These are phyloP conservation scores for Parnassius mnemosyne DNA, from an alignment of 2,888 invertebrate species.

Conservation along the genomic window DNA sequence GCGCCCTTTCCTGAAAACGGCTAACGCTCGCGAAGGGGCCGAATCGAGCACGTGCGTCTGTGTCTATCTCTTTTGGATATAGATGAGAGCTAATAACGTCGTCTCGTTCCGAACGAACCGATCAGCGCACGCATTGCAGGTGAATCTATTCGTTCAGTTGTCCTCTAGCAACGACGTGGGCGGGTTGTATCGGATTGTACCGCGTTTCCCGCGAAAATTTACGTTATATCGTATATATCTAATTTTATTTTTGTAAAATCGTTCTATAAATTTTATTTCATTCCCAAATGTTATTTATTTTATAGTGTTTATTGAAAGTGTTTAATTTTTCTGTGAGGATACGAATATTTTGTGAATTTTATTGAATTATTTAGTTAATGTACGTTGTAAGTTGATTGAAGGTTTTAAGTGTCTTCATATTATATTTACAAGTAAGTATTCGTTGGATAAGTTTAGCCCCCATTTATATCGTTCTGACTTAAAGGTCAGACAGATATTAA, in stretches of 20 bases:
- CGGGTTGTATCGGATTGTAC: constrained; percentile 46
- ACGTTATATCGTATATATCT: constrained; percentile 41
- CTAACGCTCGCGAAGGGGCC: constrained; percentile 56
- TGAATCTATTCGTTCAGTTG: constrained; percentile 65
- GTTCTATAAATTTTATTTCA: background rate
- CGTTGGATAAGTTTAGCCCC: background rate
- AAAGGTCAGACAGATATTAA: no score
- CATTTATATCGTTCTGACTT: background rate
- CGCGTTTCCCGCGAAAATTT: constrained; percentile 74
- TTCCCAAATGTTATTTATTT: constrained; percentile 2
- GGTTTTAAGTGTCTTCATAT: constrained; percentile 5
- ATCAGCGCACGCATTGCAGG: constrained; percentile 79
- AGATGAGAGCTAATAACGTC: constrained; percentile 29
- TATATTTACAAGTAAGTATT: constrained; percentile 24
- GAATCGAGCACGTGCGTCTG: constrained; percentile 66
- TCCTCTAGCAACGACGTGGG: constrained; percentile 55
- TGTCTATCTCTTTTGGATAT: constrained; percentile 44
- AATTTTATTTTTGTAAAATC: background rate
- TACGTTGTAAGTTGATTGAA: constrained; percentile 25
- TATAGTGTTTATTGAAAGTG: constrained; percentile 4
- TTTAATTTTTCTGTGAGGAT: constrained; percentile 14
- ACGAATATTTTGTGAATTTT: constrained; percentile 5
- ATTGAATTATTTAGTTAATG: constrained; percentile 34
- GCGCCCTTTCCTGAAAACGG: constrained; percentile 70
- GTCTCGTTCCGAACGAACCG: constrained; percentile 51